These are phyloP conservation scores for Orbicella faveolata DNA, from an alignment of 64 coral and sea anemone species.

Conservation along the genomic window DNA sequence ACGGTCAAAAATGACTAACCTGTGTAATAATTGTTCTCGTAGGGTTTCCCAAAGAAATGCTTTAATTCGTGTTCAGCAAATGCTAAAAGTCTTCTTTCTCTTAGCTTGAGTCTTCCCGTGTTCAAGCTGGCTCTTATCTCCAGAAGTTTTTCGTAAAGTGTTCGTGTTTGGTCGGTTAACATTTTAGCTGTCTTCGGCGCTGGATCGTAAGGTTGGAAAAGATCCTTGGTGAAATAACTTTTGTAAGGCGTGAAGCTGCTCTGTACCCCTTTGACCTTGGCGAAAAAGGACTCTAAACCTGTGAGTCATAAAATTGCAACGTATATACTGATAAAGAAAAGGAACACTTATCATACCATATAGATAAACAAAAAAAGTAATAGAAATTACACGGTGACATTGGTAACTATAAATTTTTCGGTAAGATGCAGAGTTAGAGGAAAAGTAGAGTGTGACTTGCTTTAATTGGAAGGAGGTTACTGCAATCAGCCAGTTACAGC, in stretches of 20 bases:
- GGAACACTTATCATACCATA: no score
- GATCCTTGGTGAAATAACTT: not conserved
- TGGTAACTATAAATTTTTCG: no score
- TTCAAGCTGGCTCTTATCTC: constrained; percentile 16
- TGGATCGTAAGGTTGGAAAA: constrained; percentile 21
- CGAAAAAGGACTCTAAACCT: not conserved
- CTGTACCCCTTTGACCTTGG: not conserved
- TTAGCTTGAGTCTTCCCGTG: constrained; percentile 5
- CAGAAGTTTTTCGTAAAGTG: constrained; percentile 17
- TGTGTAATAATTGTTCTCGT: constrained; percentile 52
- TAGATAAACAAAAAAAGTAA: no score
- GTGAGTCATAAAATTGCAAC: no score
- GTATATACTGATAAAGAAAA: no score
- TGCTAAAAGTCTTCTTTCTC: constrained; percentile 43
- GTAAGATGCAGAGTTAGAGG: no score
- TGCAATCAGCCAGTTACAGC: no score
- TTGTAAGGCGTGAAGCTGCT: not conserved
- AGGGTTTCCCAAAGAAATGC: constrained; percentile 51
- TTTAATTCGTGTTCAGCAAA: constrained; percentile 40
- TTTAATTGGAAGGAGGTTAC: no score
- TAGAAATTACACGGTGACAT: no score
- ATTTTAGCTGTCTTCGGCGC: constrained; percentile 7
- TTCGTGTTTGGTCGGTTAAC: constrained; percentile 21
- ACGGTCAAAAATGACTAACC: not conserved
- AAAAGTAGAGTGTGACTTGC: no score